A percentile compares a stretch with the other conserved stretches of the same genome.
phyloP scores from a whole-genome alignment of 2,797 vertebrate species.

The Mareca penelope region DNA sequence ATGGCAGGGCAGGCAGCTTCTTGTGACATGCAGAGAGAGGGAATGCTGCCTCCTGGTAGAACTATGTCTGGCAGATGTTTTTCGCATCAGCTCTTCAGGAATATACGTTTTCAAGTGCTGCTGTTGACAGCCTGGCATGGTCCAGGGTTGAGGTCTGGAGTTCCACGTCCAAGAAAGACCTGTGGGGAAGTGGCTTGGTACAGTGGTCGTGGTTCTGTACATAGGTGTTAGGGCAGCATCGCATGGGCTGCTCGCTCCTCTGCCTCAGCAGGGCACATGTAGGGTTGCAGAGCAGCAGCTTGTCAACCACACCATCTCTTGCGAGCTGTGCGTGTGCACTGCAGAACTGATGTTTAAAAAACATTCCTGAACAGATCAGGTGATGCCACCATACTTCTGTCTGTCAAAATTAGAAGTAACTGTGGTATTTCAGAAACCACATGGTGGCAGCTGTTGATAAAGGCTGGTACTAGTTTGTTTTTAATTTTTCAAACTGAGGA shows the following conservation, averaged over 20 bases:
- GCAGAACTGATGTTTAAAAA: neutral
- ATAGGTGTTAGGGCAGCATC: too few species aligned
- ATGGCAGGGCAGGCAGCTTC: neutral
- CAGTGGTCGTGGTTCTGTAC: accelerated
- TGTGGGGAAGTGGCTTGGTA: neutral
- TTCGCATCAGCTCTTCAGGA: neutral
- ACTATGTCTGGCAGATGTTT: neutral
- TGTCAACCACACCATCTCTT: accelerated
- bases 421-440: constrained; percentile 51
- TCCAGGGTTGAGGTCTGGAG: neutral
- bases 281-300: neutral
- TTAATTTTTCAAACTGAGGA: neutral
- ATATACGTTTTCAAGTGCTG: neutral
- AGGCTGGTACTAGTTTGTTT: constrained; percentile 24
- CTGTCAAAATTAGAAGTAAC: neutral
- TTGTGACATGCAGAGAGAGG: neutral
- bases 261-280: accelerated
- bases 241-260: accelerated
- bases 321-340: accelerated
- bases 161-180: accelerated
- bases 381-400: neutral
- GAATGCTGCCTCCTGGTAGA: neutral
- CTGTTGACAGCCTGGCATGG: neutral
- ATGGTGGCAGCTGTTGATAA: constrained; percentile 68
- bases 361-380: neutral